Conservation (phyloP, 2,888 invertebrate species). For the Sycophila texana region DNA sequence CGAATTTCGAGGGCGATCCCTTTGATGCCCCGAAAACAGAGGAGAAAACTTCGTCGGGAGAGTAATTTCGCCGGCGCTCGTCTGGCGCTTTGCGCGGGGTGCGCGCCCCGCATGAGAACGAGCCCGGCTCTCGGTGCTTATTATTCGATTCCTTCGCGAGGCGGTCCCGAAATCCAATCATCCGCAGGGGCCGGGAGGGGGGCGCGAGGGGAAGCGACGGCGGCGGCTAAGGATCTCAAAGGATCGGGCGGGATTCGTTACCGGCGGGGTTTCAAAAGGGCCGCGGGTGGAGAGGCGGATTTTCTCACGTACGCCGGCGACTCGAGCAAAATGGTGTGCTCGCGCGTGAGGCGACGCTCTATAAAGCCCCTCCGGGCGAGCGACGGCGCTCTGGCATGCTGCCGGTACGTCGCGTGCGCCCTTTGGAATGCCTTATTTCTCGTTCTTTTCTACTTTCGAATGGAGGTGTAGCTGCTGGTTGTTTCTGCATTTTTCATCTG, state of each 20-base stretch:
- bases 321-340: background rate
- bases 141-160: conserved; percentile 36
- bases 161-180: conserved; percentile 30
- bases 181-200: background rate
- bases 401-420: too few relatives aligned
- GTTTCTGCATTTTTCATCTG: too few relatives aligned
- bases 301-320: background rate
- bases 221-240: conserved; percentile 28
- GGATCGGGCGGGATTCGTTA: conserved; percentile 44
- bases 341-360: background rate
- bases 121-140: conserved; percentile 18
- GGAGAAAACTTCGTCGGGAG: too few relatives aligned
- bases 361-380: too few relatives aligned
- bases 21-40: too few relatives aligned
- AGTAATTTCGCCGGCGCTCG: background rate
- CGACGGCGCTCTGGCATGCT: too few relatives aligned
- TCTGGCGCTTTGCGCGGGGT: conserved; percentile 35
- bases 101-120: conserved; percentile 39
- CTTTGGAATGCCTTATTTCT: too few relatives aligned
- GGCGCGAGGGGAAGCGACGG: conserved; percentile 1
- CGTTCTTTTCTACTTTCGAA: too few relatives aligned
- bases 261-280: conserved; percentile 8
- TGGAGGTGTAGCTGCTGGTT: too few relatives aligned
- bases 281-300: background rate
- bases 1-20: too few relatives aligned